phyloP scores from a whole-genome alignment of 2,797 vertebrate genomes.

The Rhynchonycteris naso region DNA sequence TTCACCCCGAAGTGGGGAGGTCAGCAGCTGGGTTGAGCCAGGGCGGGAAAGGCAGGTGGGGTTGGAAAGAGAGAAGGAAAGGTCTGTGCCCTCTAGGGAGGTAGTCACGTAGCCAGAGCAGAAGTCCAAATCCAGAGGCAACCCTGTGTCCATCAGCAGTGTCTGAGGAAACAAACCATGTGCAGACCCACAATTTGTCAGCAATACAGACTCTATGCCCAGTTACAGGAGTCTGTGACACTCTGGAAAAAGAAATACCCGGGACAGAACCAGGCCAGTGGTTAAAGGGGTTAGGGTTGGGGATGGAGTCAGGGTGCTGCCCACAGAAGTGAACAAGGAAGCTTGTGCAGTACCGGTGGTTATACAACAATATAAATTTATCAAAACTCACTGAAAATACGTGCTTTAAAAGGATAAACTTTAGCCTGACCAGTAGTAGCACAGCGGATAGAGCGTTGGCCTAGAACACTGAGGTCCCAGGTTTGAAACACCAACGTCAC shows the following conservation, averaged over 20 bases:
- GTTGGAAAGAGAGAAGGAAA: neutral
- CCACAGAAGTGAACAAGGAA: neutral
- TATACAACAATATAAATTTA: neutral
- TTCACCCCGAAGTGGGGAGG: neutral
- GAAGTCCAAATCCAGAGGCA: too few relatives aligned
- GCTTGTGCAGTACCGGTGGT: too few relatives aligned
- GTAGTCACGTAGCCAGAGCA: neutral
- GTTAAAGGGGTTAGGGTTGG: neutral
- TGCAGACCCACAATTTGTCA: fast-evolving
- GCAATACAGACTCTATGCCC: fast-evolving
- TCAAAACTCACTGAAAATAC: neutral
- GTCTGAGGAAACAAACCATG: neutral
- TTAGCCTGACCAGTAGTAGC: neutral
- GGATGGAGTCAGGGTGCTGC: fast-evolving
- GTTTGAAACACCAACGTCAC: too few relatives aligned
- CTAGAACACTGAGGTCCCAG: too few relatives aligned
- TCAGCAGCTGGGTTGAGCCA: neutral
- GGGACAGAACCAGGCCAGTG: neutral
- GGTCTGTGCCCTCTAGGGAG: fast-evolving
- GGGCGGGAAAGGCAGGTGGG: neutral
- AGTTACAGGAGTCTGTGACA: neutral
- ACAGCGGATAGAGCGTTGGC: too few relatives aligned
- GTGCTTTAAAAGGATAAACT: neutral
- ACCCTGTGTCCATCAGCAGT: fast-evolving
- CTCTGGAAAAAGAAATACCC: neutral